Base-by-base conservation (phyloP, 2,113 vertebrate species). In the Mohoua ochrocephala region DNA sequence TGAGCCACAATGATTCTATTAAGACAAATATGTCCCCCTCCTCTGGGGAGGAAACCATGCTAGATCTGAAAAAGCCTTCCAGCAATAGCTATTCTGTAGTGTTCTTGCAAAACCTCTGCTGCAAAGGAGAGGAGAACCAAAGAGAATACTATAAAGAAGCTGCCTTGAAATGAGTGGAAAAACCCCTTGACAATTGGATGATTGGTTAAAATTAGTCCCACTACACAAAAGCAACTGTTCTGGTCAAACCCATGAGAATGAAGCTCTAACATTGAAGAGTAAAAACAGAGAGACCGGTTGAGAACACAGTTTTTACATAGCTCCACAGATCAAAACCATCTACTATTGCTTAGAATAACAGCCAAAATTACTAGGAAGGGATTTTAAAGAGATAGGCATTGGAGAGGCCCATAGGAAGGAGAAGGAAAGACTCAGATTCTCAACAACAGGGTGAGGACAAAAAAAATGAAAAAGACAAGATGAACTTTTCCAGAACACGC, bases 161-260 rank as follows among this genome's bases (percentile, higher is more conserved):
- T 0, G 12, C 50, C 85, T 90, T 89, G 76, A 96, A 96, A 96
- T 75, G 83, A 96, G 68, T 86, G 59, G 23, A 95, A 53, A 84
- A 90, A 71, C 19, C 90, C 75, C 92, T 60, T 91, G 95, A 91
- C 92, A 91, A 78, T 45, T 92, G 88, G 56, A 78, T 67, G 90
- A 93, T 92, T 94, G 85, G 90, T 81, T 96, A 84, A 92, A 96
- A 93, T 96, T 95, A 97, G 83, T 95, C 91, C 85, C 85, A 60
- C 90, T 92, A 93, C 71, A 82, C 85, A 90, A 91, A 89, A 86
- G 28, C 52, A 80, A 91, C 92, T 75, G 69, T 71, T 93, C 92
- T 53, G 73, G 93, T 95, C 88, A 96, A 96, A 92, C 88, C 91
- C 89, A 37, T n/a, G 93, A 94, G 94, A 89, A 87, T 91, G 88